Evolutionary conservation across 2,888 invertebrate genomes (phyloP).

Genomic region (Gisinianus flammeolus): DNA sequence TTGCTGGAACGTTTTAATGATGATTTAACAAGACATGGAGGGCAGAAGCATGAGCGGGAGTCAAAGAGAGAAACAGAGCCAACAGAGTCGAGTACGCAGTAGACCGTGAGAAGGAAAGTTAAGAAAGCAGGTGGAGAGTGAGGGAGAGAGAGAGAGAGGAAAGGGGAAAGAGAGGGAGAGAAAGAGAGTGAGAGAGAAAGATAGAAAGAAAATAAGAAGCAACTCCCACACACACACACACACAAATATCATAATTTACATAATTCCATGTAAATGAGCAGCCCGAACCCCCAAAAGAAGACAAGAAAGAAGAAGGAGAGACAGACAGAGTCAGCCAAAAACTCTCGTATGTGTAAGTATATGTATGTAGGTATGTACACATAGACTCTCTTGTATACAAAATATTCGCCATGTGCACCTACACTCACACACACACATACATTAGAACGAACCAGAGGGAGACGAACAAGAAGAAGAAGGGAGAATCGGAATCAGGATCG

Average conservation of each 20-base stretch:
- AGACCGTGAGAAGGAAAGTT: constrained; percentile 13
- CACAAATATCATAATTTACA: constrained; percentile 9
- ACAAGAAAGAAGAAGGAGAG: background rate
- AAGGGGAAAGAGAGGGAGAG: background rate
- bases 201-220: background rate
- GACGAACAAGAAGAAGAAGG: no score
- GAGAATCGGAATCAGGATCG: no score
- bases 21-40: background rate
- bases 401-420: no score
- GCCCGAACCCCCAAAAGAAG: background rate
- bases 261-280: constrained; percentile 11
- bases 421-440: no score
- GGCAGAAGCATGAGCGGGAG: background rate
- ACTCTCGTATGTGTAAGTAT: background rate
- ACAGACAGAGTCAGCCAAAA: background rate
- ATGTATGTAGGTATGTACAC: background rate
- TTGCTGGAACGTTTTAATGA: background rate
- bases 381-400: no score
- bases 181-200: background rate
- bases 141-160: background rate
- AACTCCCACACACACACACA: background rate
- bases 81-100: background rate
- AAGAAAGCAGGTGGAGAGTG: constrained; percentile 14
- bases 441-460: no score
- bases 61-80: background rate